These are phyloP conservation scores for Gobius niger DNA, from an alignment of 2,113 vertebrate genomes.

Conservation along the genomic window DNA sequence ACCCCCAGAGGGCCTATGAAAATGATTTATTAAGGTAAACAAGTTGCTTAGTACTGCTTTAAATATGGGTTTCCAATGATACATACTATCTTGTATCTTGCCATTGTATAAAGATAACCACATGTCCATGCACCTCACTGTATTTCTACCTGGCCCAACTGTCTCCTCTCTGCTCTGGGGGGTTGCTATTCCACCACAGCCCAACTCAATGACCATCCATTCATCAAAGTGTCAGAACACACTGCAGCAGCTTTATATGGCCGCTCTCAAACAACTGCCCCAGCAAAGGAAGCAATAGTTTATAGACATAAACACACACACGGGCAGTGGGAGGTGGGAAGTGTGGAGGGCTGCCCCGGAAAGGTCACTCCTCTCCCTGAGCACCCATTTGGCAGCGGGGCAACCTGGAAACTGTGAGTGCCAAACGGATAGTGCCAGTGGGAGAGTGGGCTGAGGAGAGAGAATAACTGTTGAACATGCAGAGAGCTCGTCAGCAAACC, in stretches of 20 bases:
- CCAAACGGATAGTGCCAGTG: conserved; percentile 45
- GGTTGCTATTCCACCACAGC: conserved; percentile 58
- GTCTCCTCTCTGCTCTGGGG: conserved; percentile 53
- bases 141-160: neutral
- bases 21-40: no score
- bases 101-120: neutral
- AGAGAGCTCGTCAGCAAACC: conserved; percentile 26
- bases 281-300: conserved; percentile 66
- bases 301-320: conserved; percentile 40
- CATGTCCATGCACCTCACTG: neutral
- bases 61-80: no score
- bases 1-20: no score
- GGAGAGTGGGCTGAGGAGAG: conserved; percentile 34
- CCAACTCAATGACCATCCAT: conserved; percentile 58
- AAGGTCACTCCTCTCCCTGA: conserved; percentile 64
- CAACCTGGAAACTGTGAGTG: conserved; percentile 22
- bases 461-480: conserved; percentile 46
- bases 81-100: no score
- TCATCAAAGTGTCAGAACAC: conserved; percentile 75
- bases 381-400: conserved; percentile 39
- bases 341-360: conserved; percentile 48
- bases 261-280: conserved; percentile 65
- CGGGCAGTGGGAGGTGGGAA: conserved; percentile 45
- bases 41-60: no score
- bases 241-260: conserved; percentile 43